Evolutionary conservation across 1,140 invertebrate genomes (phyloP), one percentile per base, ranked within the genome.

Genomic region (Rhopalosiphum padi): DNA sequence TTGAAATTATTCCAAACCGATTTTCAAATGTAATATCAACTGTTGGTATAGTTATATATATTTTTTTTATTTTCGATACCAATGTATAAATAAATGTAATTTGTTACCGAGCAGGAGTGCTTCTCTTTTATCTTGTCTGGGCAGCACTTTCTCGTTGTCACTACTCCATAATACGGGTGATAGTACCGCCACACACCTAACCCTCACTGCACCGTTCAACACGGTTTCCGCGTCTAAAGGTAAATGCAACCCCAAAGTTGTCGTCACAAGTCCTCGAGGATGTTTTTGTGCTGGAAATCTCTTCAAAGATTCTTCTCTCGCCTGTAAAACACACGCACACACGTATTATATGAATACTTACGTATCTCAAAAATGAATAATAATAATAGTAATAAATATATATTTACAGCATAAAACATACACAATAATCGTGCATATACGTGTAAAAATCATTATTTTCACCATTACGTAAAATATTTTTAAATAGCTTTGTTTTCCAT

Each of bases 121-220:
- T 94, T 96, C 96, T 94, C 96, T 95, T 94, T 96, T 96, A 94
- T 96, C 96, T 87, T 96, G 94, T 93, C 95, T 95, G 89, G 96
- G 96, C 2, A 96, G 95, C 2, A 96, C 95, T 94, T 95, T 96
- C 94, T 96, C 96, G 93, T 95, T 95, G 94, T 96, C 96, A n/a
- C 95, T 96, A 94, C 96, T 95, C 96, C 96, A 96, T 35, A 96
- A 94, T 6, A 96, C 95, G 8, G 96, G 96, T 8, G 96, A 96
- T 94, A 96, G 95, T 91, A 95, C 96, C 18, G 96, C 96, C 68
- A 96, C 95, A 94, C 96, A 97, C 94, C 96, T 96, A 51, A 96
- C 96, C 94, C 95, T 95, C 96, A 97, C 96, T 23, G 95, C 95
- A 88, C 96, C 96, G 18, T 95, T 94, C 51, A 53, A 95, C 94